Conservation (phyloP, 2,797 vertebrate species). For the Cirrhinus molitorella region DNA sequence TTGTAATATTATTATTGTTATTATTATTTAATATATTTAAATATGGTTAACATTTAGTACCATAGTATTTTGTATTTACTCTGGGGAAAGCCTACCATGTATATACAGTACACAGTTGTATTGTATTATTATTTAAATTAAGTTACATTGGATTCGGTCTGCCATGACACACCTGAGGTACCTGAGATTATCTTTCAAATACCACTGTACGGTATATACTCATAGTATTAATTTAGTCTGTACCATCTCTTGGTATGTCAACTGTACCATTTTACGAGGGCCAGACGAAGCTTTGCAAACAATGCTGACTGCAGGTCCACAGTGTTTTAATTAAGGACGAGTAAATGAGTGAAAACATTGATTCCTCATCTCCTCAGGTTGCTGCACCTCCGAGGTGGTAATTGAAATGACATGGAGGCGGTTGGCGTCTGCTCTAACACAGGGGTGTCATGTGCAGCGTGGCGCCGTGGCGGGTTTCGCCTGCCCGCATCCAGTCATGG, state of each 20-base stretch:
- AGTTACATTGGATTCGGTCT: not conserved
- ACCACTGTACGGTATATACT: not conserved
- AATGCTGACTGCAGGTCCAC: constrained; percentile 30
- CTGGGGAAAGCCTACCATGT: too few relatives aligned
- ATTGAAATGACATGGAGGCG: constrained; percentile 78
- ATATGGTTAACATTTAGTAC: not conserved
- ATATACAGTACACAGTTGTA: not conserved
- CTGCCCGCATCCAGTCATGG: constrained; percentile 74
- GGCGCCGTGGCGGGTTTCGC: constrained; percentile 27
- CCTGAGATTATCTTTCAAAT: too few relatives aligned
- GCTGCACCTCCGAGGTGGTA: constrained; percentile 68
- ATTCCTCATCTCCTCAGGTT: constrained; percentile 56
- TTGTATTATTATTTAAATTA: not conserved
- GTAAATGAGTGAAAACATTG: constrained; percentile 48
- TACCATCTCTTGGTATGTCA: not conserved
- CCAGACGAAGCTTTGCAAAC: not conserved
- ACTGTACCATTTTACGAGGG: not conserved
- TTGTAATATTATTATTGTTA: too few relatives aligned
- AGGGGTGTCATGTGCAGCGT: constrained; percentile 76
- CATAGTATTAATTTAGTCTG: not conserved
- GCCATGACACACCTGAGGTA: too few relatives aligned
- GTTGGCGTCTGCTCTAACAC: constrained; percentile 79
- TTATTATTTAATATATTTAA: not conserved
- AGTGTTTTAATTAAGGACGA: constrained; percentile 54
- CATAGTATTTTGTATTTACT: not conserved